These are phyloP conservation scores for Eucriotettix oculatus DNA, from an alignment of 2,888 invertebrate genomes.

Conservation along the genomic window DNA sequence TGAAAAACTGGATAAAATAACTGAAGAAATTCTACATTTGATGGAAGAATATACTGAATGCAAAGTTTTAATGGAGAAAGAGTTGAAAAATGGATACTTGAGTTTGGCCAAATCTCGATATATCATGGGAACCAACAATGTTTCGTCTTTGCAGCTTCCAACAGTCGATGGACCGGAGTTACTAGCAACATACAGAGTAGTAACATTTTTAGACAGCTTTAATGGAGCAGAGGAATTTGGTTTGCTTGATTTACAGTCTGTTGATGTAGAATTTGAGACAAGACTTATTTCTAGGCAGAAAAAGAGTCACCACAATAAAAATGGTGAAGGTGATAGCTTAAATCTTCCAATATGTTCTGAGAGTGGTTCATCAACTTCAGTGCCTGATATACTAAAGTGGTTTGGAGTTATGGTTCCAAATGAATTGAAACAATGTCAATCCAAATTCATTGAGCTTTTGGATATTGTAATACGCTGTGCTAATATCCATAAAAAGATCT, in stretches of 20 bases:
- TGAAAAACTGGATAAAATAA: slow-evolving; percentile 46
- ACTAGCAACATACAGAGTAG: slow-evolving; percentile 26
- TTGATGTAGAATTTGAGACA: neutral
- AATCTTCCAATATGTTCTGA: neutral
- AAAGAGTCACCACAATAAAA: no score
- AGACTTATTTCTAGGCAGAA: no score
- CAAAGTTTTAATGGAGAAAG: slow-evolving; percentile 50
- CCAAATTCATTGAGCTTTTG: slow-evolving; percentile 51
- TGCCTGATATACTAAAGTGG: slow-evolving; percentile 59
- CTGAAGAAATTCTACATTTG: slow-evolving; percentile 49
- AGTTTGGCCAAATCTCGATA: slow-evolving; percentile 64
- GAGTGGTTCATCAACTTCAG: neutral
- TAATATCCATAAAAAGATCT: no score
- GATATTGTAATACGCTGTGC: slow-evolving; percentile 46
- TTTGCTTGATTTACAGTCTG: neutral
- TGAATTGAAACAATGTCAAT: slow-evolving; percentile 56
- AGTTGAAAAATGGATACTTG: slow-evolving; percentile 49
- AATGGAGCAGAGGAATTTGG: neutral
- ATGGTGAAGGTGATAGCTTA: neutral
- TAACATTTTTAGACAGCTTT: neutral
- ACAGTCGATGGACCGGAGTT: slow-evolving; percentile 39
- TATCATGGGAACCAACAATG: slow-evolving; percentile 57
- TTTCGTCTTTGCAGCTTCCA: slow-evolving; percentile 53
- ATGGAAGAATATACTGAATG: slow-evolving; percentile 54
- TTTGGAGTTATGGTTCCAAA: slow-evolving; percentile 76